Conservation (phyloP, 2,888 invertebrate genomes). For the Leuctra nigra region DNA sequence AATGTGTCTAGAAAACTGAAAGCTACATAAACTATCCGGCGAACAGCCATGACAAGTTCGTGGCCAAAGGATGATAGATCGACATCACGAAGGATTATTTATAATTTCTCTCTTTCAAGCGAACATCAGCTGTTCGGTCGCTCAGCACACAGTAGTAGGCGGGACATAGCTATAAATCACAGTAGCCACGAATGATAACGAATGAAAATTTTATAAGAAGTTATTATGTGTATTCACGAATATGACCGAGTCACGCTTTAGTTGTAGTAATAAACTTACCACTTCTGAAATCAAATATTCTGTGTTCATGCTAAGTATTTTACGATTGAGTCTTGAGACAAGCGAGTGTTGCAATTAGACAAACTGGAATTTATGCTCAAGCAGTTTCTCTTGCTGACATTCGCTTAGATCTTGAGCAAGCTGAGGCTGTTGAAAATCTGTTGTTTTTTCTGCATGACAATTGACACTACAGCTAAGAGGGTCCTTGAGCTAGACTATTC, state of each 20-base stretch:
- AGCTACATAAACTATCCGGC: slow-evolving; percentile 12
- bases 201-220: neutral
- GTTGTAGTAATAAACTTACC: neutral
- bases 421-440: too few relatives aligned
- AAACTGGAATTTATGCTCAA: too few relatives aligned
- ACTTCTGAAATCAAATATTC: too few relatives aligned
- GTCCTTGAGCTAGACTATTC: too few relatives aligned
- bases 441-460: too few relatives aligned
- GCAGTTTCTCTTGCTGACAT: too few relatives aligned
- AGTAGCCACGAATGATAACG: neutral
- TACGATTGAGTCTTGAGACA: too few relatives aligned
- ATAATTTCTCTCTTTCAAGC: slow-evolving; percentile 13
- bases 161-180: slow-evolving; percentile 7
- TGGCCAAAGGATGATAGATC: slow-evolving; percentile 16
- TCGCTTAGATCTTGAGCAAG: too few relatives aligned
- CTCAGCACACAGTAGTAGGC: neutral
- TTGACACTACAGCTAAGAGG: too few relatives aligned
- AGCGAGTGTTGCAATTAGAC: too few relatives aligned
- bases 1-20: slow-evolving; percentile 15
- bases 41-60: slow-evolving; percentile 6
- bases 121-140: neutral
- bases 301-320: too few relatives aligned
- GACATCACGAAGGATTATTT: slow-evolving; percentile 13
- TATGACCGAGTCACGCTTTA: neutral
- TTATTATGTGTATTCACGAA: slow-evolving; percentile 1